Evolutionary conservation across 2,888 invertebrate genomes (phyloP).

Genomic region (Dynastes grantii): DNA sequence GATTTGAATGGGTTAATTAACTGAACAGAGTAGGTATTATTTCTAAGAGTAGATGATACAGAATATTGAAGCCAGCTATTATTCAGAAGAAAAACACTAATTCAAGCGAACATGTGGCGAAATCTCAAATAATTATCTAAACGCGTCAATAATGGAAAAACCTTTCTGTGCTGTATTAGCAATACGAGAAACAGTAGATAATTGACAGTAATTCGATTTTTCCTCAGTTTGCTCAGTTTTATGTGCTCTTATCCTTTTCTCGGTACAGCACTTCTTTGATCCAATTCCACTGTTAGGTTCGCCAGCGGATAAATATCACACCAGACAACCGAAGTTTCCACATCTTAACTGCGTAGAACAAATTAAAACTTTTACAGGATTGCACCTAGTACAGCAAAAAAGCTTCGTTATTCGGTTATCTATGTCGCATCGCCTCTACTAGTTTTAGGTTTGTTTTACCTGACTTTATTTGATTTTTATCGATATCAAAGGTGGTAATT

Average conservation of each 20-base stretch:
- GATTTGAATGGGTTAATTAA: too few species aligned
- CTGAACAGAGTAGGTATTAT: too few species aligned
- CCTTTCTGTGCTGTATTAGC: not conserved
- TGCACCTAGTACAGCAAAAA: not conserved
- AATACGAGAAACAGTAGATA: conserved; percentile 26
- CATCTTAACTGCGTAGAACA: conserved; percentile 39
- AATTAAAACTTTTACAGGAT: conserved; percentile 37
- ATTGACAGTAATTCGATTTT: conserved; percentile 42
- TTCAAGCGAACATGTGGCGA: not conserved
- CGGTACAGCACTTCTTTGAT: conserved; percentile 10
- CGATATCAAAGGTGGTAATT: not conserved
- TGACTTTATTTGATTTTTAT: conserved; percentile 8
- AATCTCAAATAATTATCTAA: conserved; percentile 15
- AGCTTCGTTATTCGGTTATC: conserved; percentile 26
- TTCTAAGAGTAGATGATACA: too few species aligned
- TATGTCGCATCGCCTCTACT: conserved; percentile 9
- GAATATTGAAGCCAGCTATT: too few species aligned
- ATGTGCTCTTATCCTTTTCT: conserved; percentile 14
- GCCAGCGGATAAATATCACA: conserved; percentile 41
- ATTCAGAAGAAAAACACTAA: too few species aligned
- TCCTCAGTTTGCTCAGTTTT: not conserved
- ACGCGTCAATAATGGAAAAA: conserved; percentile 14
- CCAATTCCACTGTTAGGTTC: conserved; percentile 23
- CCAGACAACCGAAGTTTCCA: conserved; percentile 40
- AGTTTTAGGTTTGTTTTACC: conserved; percentile 18